A percentile compares a stretch with the other conserved stretches of the same genome.
These are phyloP conservation scores for Julus scandinavius DNA, from an alignment of 2,888 invertebrate species.

Conservation along the genomic window DNA sequence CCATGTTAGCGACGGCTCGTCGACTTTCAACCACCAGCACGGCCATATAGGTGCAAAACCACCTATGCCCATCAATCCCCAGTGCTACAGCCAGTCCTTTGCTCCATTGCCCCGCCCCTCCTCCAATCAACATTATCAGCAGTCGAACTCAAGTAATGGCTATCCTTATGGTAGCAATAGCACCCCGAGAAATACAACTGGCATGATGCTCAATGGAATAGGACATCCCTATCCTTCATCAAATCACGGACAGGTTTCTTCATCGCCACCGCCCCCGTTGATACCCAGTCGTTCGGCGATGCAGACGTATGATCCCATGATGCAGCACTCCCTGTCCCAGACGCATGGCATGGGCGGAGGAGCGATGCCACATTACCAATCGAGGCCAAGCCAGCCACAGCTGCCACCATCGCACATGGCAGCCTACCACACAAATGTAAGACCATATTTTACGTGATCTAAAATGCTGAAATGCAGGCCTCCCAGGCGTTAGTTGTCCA, in stretches of 20 bases:
- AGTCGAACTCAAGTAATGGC: neutral
- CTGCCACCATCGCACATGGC: constrained; percentile 51
- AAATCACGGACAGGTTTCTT: constrained; percentile 1
- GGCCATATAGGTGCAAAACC: neutral
- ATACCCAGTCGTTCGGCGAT: neutral
- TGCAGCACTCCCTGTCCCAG: neutral
- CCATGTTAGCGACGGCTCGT: neutral
- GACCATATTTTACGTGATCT: constrained; percentile 6
- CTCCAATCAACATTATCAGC: neutral
- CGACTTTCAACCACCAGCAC: neutral
- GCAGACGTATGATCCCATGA: neutral
- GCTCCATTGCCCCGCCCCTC: neutral
- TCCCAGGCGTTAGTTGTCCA: neutral
- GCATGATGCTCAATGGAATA: neutral
- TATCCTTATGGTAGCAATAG: neutral
- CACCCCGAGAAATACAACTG: neutral
- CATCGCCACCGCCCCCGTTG: neutral
- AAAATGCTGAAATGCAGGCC: neutral
- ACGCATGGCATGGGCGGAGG: neutral
- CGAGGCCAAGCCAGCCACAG: neutral
- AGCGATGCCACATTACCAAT: neutral
- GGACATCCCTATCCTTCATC: neutral
- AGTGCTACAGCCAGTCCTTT: neutral
- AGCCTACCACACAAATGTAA: constrained; percentile 52
- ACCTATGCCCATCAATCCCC: neutral